Evolutionary conservation across 2,113 vertebrate species (phyloP).

Genomic region (Oriolus oriolus): DNA sequence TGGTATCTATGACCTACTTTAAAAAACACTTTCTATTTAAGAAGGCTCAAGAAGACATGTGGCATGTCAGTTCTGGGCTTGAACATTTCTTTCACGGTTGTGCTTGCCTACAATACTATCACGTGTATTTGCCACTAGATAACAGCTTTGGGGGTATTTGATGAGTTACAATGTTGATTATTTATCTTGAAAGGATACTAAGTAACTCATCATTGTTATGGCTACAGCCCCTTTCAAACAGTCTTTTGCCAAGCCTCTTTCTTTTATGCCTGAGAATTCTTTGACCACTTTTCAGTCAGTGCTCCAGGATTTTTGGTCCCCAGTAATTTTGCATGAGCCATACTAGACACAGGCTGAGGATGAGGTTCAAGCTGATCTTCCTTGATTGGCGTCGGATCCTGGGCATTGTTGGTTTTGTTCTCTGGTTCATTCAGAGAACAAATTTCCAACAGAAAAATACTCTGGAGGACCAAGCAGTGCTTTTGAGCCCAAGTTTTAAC

Average conservation of each 20-base stretch:
- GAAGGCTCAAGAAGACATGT: not conserved
- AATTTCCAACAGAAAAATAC: not conserved
- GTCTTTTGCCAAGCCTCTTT: not conserved
- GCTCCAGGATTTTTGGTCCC: not conserved
- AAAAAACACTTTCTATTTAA: not conserved
- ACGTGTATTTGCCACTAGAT: not conserved
- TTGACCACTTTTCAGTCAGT: not conserved
- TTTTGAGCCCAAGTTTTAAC: not conserved
- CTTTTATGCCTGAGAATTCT: not conserved
- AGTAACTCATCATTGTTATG: not conserved
- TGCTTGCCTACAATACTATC: not conserved
- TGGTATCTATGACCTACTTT: not conserved
- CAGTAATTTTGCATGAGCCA: not conserved
- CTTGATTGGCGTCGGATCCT: not conserved
- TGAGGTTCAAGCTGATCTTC: not conserved
- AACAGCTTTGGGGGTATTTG: not conserved
- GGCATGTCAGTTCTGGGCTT: not conserved
- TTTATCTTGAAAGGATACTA: not conserved
- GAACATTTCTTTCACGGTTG: not conserved
- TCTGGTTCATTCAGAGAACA: not conserved
- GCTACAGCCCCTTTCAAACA: not conserved
- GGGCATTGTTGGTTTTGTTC: not conserved
- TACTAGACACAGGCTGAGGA: not conserved
- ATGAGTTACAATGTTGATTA: not conserved
- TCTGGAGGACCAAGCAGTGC: not conserved